These are phyloP conservation scores for Caenorhabditis sp. DNA, from an alignment of 2,888 invertebrate genomes.

Conservation along the genomic window DNA sequence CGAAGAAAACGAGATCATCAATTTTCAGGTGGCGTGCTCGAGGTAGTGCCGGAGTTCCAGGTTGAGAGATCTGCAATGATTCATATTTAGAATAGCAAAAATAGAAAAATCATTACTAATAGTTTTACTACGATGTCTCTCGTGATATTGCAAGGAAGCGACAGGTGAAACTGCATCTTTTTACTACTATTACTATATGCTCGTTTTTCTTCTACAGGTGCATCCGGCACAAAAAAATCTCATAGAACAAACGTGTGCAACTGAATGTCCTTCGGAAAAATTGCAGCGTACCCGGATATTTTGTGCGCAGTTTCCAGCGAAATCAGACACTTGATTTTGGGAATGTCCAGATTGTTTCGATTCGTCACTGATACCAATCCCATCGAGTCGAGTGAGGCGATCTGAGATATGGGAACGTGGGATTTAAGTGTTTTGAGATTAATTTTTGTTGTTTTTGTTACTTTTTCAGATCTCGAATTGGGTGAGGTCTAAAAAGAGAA, in stretches of 20 bases:
- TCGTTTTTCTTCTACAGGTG: conserved; percentile 36
- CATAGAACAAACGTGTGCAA: conserved; percentile 29
- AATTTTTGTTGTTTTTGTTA: not conserved
- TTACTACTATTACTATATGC: conserved; percentile 5
- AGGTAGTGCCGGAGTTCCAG: conserved; percentile 55
- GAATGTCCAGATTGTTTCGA: conserved; percentile 54
- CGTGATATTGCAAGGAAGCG: conserved; percentile 11
- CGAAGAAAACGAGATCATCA: not conserved
- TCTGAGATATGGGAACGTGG: conserved; percentile 36
- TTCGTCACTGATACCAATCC: conserved; percentile 58
- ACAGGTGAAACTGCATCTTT: conserved; percentile 9
- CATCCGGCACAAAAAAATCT: conserved; percentile 4
- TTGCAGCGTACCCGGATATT: conserved; percentile 55
- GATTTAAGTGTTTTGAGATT: conserved; percentile 16
- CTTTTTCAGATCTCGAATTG: too few species aligned
- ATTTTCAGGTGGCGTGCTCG: conserved; percentile 46
- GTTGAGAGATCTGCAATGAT: conserved; percentile 61
- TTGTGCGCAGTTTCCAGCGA: conserved; percentile 63
- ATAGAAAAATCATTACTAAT: conserved; percentile 35
- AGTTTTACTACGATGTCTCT: conserved; percentile 22
- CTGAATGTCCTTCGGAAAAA: conserved; percentile 3
- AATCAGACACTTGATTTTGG: conserved; percentile 62
- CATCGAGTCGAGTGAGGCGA: conserved; percentile 62
- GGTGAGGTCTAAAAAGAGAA: too few species aligned
- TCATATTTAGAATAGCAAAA: not conserved